Conservation (phyloP, 2,888 invertebrate genomes). For the Crocallis elinguaria region DNA sequence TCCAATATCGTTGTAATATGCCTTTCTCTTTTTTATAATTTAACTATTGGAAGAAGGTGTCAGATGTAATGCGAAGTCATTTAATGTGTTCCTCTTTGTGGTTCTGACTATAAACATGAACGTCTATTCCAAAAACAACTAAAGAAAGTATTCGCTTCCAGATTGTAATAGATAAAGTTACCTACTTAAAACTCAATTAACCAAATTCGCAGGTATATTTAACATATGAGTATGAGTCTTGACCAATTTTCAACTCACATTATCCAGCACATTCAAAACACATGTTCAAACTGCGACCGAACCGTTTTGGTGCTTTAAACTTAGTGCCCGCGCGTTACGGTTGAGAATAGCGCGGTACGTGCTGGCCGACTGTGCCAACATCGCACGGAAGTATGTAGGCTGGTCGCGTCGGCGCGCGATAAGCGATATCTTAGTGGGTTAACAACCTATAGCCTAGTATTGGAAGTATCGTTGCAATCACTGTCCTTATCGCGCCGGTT, state of each 20-base stretch:
- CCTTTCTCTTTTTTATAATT: constrained; percentile 24
- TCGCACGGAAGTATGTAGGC: constrained; percentile 78
- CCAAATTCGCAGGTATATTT: not conserved
- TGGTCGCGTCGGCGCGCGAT: constrained; percentile 70
- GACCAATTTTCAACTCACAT: constrained; percentile 31
- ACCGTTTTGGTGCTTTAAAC: constrained; percentile 15
- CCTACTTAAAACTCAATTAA: not conserved
- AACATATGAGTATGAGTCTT: constrained; percentile 8
- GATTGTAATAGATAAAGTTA: too few relatives aligned
- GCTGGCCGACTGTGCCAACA: constrained; percentile 21
- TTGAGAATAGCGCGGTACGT: constrained; percentile 17
- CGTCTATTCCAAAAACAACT: too few relatives aligned
- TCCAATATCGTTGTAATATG: constrained; percentile 14
- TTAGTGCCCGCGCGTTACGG: constrained; percentile 18
- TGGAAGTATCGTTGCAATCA: constrained; percentile 73
- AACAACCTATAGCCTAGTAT: constrained; percentile 77
- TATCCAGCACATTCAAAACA: constrained; percentile 30
- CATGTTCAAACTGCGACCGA: constrained; percentile 13
- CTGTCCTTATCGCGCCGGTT: constrained; percentile 56
- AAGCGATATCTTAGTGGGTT: constrained; percentile 77
- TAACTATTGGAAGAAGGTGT: not conserved
- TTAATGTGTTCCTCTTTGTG: too few relatives aligned
- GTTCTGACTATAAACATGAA: too few relatives aligned
- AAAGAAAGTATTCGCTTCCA: too few relatives aligned
- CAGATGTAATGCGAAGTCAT: too few relatives aligned